Evolutionary conservation across 1,140 invertebrate species (phyloP).

Genomic region (Trichogramma pretiosum): DNA sequence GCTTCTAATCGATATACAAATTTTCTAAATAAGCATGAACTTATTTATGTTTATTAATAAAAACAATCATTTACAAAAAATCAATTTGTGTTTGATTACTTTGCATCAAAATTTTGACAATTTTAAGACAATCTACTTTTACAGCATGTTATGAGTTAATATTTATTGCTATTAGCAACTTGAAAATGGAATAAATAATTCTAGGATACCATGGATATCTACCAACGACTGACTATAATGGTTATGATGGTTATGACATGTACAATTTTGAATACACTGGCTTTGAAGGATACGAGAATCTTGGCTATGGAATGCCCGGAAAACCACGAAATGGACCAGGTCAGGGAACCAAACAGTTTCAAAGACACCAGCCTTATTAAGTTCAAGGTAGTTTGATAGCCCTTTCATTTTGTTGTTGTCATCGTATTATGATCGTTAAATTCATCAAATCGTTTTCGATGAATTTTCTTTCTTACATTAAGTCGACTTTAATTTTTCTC

Average conservation of each 20-base stretch:
- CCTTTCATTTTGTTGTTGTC: not conserved
- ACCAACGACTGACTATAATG: slow-evolving; percentile 41
- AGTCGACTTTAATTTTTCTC: too few species aligned
- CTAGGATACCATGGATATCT: slow-evolving; percentile 38
- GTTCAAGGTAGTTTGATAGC: slow-evolving; percentile 11
- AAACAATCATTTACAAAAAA: slow-evolving; percentile 18
- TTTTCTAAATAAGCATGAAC: slow-evolving; percentile 6
- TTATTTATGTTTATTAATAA: slow-evolving; percentile 19
- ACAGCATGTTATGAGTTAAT: not conserved
- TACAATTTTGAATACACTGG: slow-evolving; percentile 40
- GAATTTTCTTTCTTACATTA: not conserved
- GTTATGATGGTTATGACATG: slow-evolving; percentile 41
- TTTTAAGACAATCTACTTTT: too few species aligned
- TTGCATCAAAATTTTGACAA: not conserved
- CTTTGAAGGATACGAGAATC: slow-evolving; percentile 39
- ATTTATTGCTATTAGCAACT: slow-evolving; percentile 10
- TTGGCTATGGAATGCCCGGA: slow-evolving; percentile 32
- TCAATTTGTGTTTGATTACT: slow-evolving; percentile 10
- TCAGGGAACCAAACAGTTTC: slow-evolving; percentile 43
- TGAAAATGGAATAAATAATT: too few species aligned
- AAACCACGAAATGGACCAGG: slow-evolving; percentile 41
- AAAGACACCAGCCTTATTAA: slow-evolving; percentile 49
- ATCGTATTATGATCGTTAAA: too few species aligned
- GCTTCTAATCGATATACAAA: too few species aligned
- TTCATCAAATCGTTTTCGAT: not conserved